A percentile compares a stretch with the other conserved stretches of the same genome.
These are phyloP conservation scores for Gymnorhina tibicen DNA, from an alignment of 2,113 vertebrate genomes.

Conservation along the genomic window DNA sequence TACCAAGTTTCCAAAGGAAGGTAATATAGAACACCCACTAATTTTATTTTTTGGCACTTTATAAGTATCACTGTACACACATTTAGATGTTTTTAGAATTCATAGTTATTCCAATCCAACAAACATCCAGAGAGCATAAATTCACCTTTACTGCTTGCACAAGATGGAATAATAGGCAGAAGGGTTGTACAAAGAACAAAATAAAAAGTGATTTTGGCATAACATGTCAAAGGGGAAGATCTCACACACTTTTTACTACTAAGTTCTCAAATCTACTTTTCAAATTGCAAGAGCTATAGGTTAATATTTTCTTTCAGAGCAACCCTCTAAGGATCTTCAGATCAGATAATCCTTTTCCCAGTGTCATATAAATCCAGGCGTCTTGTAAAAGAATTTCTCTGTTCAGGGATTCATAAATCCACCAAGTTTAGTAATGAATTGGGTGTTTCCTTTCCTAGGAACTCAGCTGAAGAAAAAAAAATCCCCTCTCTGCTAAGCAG, in stretches of 20 bases:
- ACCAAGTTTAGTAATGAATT: conserved; percentile 48
- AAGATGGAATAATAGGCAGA: background rate
- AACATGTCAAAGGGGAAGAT: background rate
- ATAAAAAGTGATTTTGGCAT: background rate
- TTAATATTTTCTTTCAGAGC: conserved; percentile 51
- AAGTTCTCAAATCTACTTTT: conserved; percentile 38
- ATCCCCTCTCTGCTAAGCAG: conserved; percentile 21
- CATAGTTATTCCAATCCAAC: background rate
- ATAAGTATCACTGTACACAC: background rate
- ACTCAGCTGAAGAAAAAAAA: conserved; percentile 15
- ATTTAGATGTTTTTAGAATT: background rate
- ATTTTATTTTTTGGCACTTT: background rate
- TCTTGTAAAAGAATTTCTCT: conserved; percentile 59
- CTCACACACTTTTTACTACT: background rate
- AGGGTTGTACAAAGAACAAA: background rate
- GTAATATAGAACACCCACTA: rapidly evolving
- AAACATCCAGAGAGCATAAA: background rate
- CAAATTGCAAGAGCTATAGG: conserved; percentile 48
- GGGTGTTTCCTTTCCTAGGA: conserved; percentile 45
- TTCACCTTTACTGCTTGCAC: background rate
- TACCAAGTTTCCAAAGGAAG: background rate
- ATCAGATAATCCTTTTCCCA: conserved; percentile 63
- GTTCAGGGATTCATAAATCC: conserved; percentile 60
- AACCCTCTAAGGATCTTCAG: conserved; percentile 33
- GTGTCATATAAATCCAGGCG: conserved; percentile 51